Evolutionary conservation across 2,888 invertebrate genomes (phyloP), one percentile per base, ranked within the genome.

Genomic region (Neoascia interrupta): DNA sequence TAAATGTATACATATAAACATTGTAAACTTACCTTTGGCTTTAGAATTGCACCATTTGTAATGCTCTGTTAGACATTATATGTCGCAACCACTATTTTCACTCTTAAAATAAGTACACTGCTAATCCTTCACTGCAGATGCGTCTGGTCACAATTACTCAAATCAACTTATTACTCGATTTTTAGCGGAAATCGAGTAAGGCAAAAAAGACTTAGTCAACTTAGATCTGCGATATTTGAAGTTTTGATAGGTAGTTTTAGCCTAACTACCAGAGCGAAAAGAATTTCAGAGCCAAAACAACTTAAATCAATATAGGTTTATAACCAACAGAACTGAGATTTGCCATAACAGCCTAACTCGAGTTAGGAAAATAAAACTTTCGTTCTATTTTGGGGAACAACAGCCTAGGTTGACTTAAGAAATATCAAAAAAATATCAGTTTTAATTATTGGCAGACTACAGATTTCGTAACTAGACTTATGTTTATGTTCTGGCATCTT

Each of bases 1-100:
- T 16, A 37, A 16, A 37, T 8, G 13, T 37, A 37, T 37, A 10
- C 16, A 16, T 16, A 37, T 37, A 34, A 34, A 31, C 13, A 34
- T 10, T 37, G 5, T 15, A 31, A 41, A 41, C 56, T 43, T 43
- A 56, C 41, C 41, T 56, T 56, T 56, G 16, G 16, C 56, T 28
- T 31, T 56, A 28, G 41, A 39, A 10, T 16, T 56, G 16, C 4
- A 28, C 28, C 41, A 28, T 31, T 56, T 56, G 26, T 15, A 10
- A 10, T 21, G 37, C 37, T 53, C 53, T 53, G n/a, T 15, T 5
- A 37, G 37, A 37, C 37, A 53, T 53, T 26, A 13, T 36, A 53
- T 53, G 21, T 53, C 26, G 5, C 18, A 26, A 15, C 18, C 8
- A 13, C 16, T n/a, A 16, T 28, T 31, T 49, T 26, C 31, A 19